Conservation (phyloP, 2,113 vertebrate species). For the Rhinoderma darwinii region DNA sequence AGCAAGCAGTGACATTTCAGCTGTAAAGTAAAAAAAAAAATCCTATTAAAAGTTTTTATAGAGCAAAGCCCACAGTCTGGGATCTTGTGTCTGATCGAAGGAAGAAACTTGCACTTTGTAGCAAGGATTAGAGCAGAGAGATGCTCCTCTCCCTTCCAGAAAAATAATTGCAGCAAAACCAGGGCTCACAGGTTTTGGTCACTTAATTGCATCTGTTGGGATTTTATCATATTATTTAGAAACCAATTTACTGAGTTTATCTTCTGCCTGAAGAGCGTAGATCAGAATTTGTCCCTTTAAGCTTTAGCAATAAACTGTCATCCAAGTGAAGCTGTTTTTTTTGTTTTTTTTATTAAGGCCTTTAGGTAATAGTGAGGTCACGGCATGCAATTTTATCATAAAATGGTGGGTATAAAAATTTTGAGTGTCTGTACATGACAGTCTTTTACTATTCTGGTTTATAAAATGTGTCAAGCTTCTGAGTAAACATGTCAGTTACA, state of each 20-base stretch:
- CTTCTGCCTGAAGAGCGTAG: not conserved
- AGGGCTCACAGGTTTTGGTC: not conserved
- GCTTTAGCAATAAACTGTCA: not conserved
- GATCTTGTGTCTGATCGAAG: not conserved
- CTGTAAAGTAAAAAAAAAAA: not conserved
- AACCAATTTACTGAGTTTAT: conserved; percentile 25
- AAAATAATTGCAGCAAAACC: not conserved
- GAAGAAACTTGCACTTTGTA: not conserved
- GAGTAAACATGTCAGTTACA: no score
- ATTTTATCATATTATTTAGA: conserved; percentile 22
- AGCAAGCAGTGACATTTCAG: not conserved
- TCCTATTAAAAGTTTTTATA: not conserved
- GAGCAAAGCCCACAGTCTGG: not conserved
- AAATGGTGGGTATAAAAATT: not conserved
- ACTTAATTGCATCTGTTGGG: conserved; percentile 32
- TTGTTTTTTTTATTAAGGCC: no score
- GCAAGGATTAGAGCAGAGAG: not conserved
- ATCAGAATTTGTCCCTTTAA: not conserved
- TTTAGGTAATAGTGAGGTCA: not conserved
- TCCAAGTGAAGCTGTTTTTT: not conserved
- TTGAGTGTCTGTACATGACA: not conserved
- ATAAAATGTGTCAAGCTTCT: not conserved
- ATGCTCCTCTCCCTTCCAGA: not conserved
- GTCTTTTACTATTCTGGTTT: not conserved
- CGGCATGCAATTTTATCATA: not conserved